A percentile compares a stretch with the other conserved stretches of the same genome.
phyloP scores from a whole-genome alignment of 2,113 vertebrate species.

The Macaca mulatta region DNA sequence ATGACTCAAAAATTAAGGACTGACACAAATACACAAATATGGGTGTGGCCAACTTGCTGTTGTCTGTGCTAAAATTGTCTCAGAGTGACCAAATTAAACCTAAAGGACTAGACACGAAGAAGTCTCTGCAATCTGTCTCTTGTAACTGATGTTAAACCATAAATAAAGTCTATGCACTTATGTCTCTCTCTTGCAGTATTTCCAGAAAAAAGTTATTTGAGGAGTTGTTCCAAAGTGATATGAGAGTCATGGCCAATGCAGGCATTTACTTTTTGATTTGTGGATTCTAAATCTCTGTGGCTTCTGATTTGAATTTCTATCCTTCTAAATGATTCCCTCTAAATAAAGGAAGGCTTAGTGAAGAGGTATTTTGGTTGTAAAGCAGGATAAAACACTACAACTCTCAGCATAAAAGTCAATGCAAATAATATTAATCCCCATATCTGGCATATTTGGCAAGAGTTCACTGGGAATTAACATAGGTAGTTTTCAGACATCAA shows the following conservation, averaged over 20 bases:
- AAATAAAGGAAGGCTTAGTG: not conserved
- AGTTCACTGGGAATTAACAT: not conserved
- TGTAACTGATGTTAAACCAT: not conserved
- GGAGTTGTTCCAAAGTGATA: not conserved
- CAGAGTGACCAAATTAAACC: not conserved
- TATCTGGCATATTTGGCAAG: not conserved
- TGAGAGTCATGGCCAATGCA: not conserved
- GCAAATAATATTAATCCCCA: not conserved
- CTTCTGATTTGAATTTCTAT: not conserved
- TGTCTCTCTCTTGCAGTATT: not conserved
- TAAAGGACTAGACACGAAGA: not conserved
- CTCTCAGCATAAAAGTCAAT: not conserved
- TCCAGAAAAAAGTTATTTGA: not conserved
- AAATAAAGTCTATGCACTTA: not conserved
- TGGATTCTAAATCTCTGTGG: not conserved
- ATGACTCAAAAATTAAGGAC: not conserved
- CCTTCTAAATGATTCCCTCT: not conserved
- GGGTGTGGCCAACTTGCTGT: not conserved
- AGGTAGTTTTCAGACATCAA: not conserved
- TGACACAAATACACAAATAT: not conserved
- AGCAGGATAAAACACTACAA: not conserved
- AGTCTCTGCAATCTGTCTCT: not conserved
- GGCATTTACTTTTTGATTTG: not conserved
- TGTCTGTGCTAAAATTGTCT: not conserved
- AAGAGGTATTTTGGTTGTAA: not conserved